Conservation (phyloP, 92 coral and sea anemone genomes). For the Zoanthus sociatus region DNA sequence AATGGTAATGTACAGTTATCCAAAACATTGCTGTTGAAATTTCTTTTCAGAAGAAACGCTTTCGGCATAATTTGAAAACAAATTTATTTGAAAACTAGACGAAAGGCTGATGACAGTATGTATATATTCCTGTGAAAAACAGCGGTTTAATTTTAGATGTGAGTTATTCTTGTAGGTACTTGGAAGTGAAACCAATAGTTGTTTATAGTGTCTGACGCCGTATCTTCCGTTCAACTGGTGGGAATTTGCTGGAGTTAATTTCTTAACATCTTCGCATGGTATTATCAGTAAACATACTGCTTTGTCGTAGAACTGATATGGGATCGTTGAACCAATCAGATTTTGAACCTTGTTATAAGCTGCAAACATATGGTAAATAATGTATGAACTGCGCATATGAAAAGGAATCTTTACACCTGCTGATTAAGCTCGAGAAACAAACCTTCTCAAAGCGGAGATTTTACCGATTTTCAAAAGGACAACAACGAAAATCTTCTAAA, state of each 20-base stretch:
- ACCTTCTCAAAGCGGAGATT: background rate
- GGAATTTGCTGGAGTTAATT: constrained; percentile 79
- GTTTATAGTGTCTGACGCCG: background rate
- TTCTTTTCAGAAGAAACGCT: constrained; percentile 42
- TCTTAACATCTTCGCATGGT: constrained; percentile 89
- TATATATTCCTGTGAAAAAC: background rate
- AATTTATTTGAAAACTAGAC: background rate
- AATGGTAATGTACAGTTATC: constrained; percentile 7
- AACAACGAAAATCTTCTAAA: background rate
- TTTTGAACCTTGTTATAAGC: constrained; percentile 69
- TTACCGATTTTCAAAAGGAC: background rate
- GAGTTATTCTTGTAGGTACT: background rate
- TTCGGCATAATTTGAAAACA: constrained; percentile 38
- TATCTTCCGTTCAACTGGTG: constrained; percentile 35
- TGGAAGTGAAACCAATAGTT: background rate
- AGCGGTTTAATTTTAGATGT: constrained; percentile 1
- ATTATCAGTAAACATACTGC: constrained; percentile 72
- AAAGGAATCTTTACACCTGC: constrained; percentile 46
- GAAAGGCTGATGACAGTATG: background rate
- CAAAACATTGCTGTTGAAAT: constrained; percentile 32
- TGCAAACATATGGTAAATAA: constrained; percentile 90
- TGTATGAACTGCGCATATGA: constrained; percentile 98
- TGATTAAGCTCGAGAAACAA: background rate
- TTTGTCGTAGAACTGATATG: constrained; percentile 87
- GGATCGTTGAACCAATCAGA: constrained; percentile 73